Conservation (phyloP, 1,140 invertebrate species). For the Subanguina moxae region DNA sequence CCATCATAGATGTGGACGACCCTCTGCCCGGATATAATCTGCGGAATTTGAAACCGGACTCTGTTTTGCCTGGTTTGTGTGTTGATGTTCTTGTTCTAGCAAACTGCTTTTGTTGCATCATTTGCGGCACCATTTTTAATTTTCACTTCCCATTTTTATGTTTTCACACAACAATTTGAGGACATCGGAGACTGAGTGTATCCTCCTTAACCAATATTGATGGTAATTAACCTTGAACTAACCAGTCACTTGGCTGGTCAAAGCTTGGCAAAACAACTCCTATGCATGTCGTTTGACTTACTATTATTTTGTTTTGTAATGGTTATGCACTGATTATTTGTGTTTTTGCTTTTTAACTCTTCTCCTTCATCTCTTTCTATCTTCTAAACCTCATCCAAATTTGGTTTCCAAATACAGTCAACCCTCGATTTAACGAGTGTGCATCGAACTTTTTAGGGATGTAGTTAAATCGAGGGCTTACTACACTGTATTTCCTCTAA, state of each 20-base stretch:
- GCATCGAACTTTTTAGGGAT: no score
- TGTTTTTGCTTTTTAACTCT: constrained; percentile 11
- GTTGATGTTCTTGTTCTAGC: background rate
- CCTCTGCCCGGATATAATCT: constrained; percentile 48
- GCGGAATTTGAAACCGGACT: constrained; percentile 10
- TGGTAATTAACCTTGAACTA: no score
- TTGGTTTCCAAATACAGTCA: no score
- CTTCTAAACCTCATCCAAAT: no score
- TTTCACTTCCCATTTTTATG: background rate
- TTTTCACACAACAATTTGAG: background rate
- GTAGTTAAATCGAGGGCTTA: no score
- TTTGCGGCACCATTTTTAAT: background rate
- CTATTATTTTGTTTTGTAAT: background rate
- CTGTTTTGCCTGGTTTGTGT: constrained; percentile 2
- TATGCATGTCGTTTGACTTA: constrained; percentile 3
- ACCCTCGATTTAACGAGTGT: no score
- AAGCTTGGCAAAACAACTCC: no score
- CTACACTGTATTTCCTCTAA: no score
- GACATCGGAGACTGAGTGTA: no score
- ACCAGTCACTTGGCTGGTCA: no score
- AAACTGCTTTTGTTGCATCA: background rate
- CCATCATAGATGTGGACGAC: constrained; percentile 49
- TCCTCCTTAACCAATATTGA: no score
- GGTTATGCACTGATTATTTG: background rate
- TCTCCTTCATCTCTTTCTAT: background rate